A percentile compares a stretch with the other conserved stretches of the same genome.
phyloP scores from a whole-genome alignment of 2,888 invertebrate species.

The Hipparchia semele region DNA sequence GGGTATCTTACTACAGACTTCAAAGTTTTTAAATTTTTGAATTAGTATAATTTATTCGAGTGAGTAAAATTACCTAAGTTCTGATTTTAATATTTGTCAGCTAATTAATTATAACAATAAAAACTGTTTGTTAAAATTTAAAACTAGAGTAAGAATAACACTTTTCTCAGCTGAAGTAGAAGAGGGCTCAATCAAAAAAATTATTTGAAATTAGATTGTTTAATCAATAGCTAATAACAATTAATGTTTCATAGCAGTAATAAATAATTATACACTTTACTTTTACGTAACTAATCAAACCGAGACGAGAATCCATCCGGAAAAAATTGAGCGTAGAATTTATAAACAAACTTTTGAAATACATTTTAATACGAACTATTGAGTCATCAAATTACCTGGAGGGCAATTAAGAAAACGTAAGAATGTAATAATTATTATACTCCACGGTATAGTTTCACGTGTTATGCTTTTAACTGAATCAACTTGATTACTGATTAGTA shows the following conservation, averaged over 20 bases:
- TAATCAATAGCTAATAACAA: slow-evolving; percentile 15
- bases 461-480: background rate
- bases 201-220: slow-evolving; percentile 3
- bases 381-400: slow-evolving; percentile 23
- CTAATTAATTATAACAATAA: too few relatives aligned
- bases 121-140: too few relatives aligned
- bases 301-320: slow-evolving; percentile 10
- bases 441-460: slow-evolving; percentile 21
- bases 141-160: background rate
- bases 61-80: too few relatives aligned
- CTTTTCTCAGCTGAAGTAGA: background rate
- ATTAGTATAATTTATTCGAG: too few relatives aligned
- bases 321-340: slow-evolving; percentile 37
- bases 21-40: too few relatives aligned
- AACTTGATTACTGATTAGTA: background rate
- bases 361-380: slow-evolving; percentile 38
- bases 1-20: too few relatives aligned
- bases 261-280: slow-evolving; percentile 17
- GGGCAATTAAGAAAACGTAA: slow-evolving; percentile 14
- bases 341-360: slow-evolving; percentile 38
- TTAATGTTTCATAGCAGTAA: slow-evolving; percentile 18
- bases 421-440: slow-evolving; percentile 44
- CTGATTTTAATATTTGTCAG: too few relatives aligned
- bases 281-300: slow-evolving; percentile 21
- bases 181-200: background rate